Evolutionary conservation across 2,113 vertebrate genomes (phyloP).

Genomic region (Mesitornis unicolor): DNA sequence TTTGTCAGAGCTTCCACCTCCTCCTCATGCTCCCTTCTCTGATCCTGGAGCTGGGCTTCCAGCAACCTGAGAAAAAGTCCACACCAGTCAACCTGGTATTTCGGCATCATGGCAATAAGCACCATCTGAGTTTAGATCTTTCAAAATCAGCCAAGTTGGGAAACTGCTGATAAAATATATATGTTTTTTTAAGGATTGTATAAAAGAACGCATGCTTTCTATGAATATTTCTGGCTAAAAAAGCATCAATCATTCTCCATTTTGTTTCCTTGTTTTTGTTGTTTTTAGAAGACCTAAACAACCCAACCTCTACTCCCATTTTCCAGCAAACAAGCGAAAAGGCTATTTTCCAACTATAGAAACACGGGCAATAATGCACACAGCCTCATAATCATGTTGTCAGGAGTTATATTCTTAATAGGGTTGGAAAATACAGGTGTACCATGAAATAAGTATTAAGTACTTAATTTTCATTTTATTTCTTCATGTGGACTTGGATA

Average conservation of each 20-base stretch:
- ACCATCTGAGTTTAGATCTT: not conserved
- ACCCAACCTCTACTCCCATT: not conserved
- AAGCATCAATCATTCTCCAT: not conserved
- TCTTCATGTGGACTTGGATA: not conserved
- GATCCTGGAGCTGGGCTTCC: conserved; percentile 89
- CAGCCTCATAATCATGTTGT: not conserved
- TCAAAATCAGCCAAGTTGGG: not conserved
- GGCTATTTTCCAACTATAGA: not conserved
- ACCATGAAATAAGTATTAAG: not conserved
- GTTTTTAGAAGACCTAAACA: not conserved
- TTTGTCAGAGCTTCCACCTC: conserved; percentile 79
- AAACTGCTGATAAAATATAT: not conserved
- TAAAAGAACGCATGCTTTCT: not conserved
- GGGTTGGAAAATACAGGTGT: not conserved
- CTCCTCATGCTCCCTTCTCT: conserved; percentile 78
- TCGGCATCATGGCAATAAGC: fast-evolving
- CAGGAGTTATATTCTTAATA: not conserved
- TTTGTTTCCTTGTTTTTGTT: not conserved
- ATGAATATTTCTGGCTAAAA: not conserved
- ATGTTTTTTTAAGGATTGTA: not conserved
- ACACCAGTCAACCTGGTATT: not conserved
- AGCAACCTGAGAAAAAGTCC: conserved; percentile 75
- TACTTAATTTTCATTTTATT: not conserved
- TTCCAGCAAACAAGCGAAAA: not conserved
- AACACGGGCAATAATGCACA: not conserved